Evolutionary conservation across 1,140 invertebrate genomes (phyloP).

Genomic region (Diorhabda sublineata): DNA sequence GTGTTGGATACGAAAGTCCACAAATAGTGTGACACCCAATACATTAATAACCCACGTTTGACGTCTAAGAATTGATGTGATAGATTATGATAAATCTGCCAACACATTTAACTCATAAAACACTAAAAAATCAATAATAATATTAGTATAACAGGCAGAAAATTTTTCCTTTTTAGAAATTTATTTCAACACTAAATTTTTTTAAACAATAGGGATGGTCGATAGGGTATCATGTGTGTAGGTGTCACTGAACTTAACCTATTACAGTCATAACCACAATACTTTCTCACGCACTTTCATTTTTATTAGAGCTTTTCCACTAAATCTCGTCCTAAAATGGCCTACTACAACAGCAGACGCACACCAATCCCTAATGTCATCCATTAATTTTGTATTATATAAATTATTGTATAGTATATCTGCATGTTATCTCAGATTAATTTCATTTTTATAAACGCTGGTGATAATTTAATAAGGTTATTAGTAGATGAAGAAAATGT

Average conservation of each 20-base stretch:
- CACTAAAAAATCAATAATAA: too few relatives aligned
- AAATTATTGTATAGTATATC: not conserved
- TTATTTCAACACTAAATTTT: too few relatives aligned
- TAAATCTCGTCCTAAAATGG: slow-evolving; percentile 19
- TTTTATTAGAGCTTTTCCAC: slow-evolving; percentile 11
- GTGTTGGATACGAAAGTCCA: slow-evolving; percentile 12
- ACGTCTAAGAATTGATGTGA: not conserved
- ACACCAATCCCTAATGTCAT: slow-evolving; percentile 7
- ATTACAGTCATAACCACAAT: slow-evolving; percentile 1
- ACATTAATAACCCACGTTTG: slow-evolving; percentile 15
- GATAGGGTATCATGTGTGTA: slow-evolving; percentile 7
- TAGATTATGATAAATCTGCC: not conserved
- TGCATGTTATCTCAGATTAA: not conserved
- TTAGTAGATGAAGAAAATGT: slow-evolving; percentile 18
- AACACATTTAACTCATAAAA: too few relatives aligned
- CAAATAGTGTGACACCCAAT: slow-evolving; percentile 11
- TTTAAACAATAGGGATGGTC: not conserved
- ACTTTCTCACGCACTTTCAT: slow-evolving; percentile 7
- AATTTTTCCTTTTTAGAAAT: too few relatives aligned
- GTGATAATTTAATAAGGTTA: slow-evolving; percentile 35
- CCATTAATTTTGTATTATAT: not conserved
- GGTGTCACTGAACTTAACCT: slow-evolving; percentile 9
- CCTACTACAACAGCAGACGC: slow-evolving; percentile 15
- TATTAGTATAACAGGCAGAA: too few relatives aligned
- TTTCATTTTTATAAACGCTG: slow-evolving; percentile 24